Base-by-base conservation (phyloP, 2,797 vertebrate species). In the Gymnodraco acuticeps region DNA sequence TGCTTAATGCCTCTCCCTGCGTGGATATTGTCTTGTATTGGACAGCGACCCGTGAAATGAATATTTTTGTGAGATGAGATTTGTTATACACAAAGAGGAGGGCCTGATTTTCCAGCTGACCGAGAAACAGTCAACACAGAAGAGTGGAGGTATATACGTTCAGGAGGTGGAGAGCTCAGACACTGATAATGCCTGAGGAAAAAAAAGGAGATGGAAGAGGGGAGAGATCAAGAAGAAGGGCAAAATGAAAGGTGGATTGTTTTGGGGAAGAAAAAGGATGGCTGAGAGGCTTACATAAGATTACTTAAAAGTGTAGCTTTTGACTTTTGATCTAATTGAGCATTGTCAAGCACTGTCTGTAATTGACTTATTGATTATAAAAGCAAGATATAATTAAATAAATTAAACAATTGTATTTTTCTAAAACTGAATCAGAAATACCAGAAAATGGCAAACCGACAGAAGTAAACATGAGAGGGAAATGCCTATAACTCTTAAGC, bases 31-130 rank as follows among this genome's bases (percentile, higher is more conserved):
- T 86, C 86, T 89, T 85, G 81, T 91, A 66, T 83, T 84, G 85
- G 79, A 88, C 86, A 90, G 81, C 70, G 86, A 93, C 88, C 90
- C 83, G 73, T 92, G 92, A 93, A 93, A 93, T 94, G 77, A 92
- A 90, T 93, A 89, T 93, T 92, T 91, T 89, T 86, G 73, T 70
- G 84, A 87, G 89, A 91, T 88, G 82, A 83, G 87, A 93, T 88
- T 91, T 88, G 79, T 88, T 86, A 74, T 62, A 77, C 73, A 81
- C 72, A 80, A 73, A 83, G 72, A 86, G 38, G 62, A 86, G 75
- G 55, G 59, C 64, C 53, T 27, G 54, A 42, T 75, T 82, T 79
- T 83, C 75, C 55, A 78, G 60, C 69, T 17, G 55, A 83, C 70
- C 17, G 64, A 77, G 41, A 78, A 81, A 60, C 52, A 50, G n/a